phyloP scores from a whole-genome alignment of 1,140 invertebrate species.

The Lysiphlebus fabarum region DNA sequence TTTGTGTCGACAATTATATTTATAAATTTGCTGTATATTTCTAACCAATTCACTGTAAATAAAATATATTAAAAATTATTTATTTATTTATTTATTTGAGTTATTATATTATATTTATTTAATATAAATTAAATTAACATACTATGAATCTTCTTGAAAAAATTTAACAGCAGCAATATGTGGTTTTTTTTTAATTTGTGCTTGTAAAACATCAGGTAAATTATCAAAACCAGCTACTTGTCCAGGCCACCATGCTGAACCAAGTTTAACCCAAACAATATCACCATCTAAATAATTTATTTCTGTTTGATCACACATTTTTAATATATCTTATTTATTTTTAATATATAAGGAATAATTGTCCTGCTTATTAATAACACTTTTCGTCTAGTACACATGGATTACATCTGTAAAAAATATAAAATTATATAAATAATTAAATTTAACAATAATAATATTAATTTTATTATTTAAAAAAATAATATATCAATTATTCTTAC shows the following conservation, averaged over 20 bases:
- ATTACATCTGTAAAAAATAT: background rate
- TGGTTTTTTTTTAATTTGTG: slow-evolving; percentile 62
- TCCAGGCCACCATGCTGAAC: slow-evolving; percentile 75
- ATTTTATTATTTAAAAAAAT: too few relatives aligned
- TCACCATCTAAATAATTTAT: slow-evolving; percentile 67
- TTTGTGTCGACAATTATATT: slow-evolving; percentile 73
- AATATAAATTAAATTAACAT: slow-evolving; percentile 49
- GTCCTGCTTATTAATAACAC: background rate
- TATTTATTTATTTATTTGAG: too few relatives aligned
- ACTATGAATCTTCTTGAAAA: slow-evolving; percentile 78
- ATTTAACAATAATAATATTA: background rate
- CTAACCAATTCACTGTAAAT: slow-evolving; percentile 74
- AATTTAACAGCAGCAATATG: slow-evolving; percentile 77
- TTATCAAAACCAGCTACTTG: slow-evolving; percentile 65
- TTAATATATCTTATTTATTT: slow-evolving; percentile 28
- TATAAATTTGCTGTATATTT: slow-evolving; percentile 67
- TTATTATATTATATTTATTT: slow-evolving; percentile 20
- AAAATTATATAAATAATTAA: background rate
- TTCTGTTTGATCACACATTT: slow-evolving; percentile 64
- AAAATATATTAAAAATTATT: slow-evolving; percentile 30
- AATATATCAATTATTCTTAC: too few relatives aligned
- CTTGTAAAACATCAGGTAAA: slow-evolving; percentile 61
- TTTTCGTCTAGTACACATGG: slow-evolving; percentile 7
- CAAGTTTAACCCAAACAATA: slow-evolving; percentile 78
- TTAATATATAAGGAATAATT: slow-evolving; percentile 22